These are phyloP conservation scores for Cistogaster globosa DNA, from an alignment of 2,888 invertebrate genomes.

Conservation along the genomic window DNA sequence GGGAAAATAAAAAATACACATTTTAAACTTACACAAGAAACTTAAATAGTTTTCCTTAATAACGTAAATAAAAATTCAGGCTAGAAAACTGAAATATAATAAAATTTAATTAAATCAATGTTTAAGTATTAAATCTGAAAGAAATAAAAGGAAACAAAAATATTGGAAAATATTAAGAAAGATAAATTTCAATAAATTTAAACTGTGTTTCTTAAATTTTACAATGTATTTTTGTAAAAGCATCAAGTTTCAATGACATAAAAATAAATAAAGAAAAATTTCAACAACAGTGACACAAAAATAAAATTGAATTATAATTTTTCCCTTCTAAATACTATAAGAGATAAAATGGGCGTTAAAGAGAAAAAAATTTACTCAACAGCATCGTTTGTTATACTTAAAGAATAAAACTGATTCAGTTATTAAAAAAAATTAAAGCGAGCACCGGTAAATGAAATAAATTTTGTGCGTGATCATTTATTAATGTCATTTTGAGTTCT, in stretches of 20 bases:
- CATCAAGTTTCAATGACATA: conserved; percentile 80
- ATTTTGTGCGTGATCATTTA: conserved; percentile 47
- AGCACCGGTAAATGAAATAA: conserved; percentile 62
- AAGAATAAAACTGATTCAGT: background rate
- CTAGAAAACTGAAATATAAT: background rate
- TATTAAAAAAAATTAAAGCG: background rate
- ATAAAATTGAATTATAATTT: no score
- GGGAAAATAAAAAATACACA: conserved; percentile 28
- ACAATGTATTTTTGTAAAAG: conserved; percentile 72
- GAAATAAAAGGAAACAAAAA: no score
- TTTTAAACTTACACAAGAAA: conserved; percentile 16
- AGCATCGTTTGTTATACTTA: background rate
- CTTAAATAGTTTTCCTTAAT: conserved; percentile 34
- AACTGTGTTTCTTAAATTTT: conserved; percentile 79
- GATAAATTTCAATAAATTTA: background rate
- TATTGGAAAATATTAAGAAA: no score
- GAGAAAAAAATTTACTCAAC: no score
- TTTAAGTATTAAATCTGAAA: no score
- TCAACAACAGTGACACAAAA: no score
- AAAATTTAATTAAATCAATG: no score
- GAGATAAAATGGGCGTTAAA: background rate
- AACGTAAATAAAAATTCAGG: background rate
- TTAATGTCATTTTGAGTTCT: background rate
- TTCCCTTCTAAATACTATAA: background rate
- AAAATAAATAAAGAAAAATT: conserved; percentile 28